Evolutionary conservation across 2,888 invertebrate genomes (phyloP), one percentile per base, ranked within the genome.

Genomic region (Cerastis rubricosa): DNA sequence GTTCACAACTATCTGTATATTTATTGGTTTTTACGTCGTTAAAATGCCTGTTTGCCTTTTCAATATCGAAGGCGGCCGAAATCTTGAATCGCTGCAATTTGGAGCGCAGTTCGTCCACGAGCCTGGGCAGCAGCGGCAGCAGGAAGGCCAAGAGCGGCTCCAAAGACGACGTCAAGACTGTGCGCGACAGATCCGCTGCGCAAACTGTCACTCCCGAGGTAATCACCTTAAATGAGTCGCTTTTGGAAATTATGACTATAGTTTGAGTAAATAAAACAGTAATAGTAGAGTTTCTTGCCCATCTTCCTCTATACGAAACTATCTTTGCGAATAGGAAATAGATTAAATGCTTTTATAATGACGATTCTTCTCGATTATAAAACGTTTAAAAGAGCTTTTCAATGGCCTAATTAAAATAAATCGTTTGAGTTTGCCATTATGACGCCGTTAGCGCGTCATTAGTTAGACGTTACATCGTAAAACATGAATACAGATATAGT

Each of bases 51-150:
- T 8, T 64, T 63, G 12, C 22, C 12, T 40, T 63, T 63, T 54
- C 0, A 35, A 22, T 66, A 17, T 29, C 22, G 2, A 19, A 98
- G 97, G 98, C 98, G 17, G 98, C 98, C 0, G 98, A 98, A 93
- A 97, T 97, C 75, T 94, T 98, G 84, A 98, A 98, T 93, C 97
- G 98, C 71, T 95, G 97, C 87, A 96, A 95, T 88, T 86, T 97
- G 88, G 97, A 97, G 90, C 95, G 97, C 74, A 96, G 96, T 76
- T 97, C 96, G 2, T 95, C 95, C 35, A 94, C 95, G 25, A 96
- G 96, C 86, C 91, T 96, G 69, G 95, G 95, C 89, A 96, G 96
- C 89, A 93, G 94, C 81, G 94, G 95, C 91, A 97, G 96, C 90
- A 91, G 94, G 82, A 96, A 94, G 88, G 89, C 87, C 74, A 92